These are phyloP conservation scores for Eciton burchellii DNA, from an alignment of 1,140 invertebrate genomes.

Conservation along the genomic window DNA sequence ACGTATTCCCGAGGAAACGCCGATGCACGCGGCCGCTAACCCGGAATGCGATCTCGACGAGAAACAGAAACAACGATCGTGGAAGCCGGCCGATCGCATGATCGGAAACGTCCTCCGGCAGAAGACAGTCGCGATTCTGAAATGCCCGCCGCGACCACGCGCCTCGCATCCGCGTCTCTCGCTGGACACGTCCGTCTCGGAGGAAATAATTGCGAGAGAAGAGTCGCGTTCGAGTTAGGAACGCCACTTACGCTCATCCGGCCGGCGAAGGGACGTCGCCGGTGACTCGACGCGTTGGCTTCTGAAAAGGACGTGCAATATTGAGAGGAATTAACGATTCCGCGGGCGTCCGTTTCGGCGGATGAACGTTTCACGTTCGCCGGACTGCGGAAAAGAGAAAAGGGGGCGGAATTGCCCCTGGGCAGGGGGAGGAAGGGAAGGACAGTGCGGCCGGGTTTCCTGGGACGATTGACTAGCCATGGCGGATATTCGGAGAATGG, in stretches of 20 bases:
- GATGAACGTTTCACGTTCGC: conserved; percentile 55
- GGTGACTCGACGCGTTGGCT: conserved; percentile 68
- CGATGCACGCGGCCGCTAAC: too few species aligned
- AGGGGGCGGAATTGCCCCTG: conserved; percentile 58
- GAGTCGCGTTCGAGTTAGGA: conserved; percentile 36
- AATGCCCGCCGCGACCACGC: too few species aligned
- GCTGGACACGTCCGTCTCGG: conserved; percentile 42
- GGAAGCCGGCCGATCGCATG: too few species aligned
- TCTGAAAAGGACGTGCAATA: conserved; percentile 77
- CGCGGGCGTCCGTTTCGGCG: conserved; percentile 67
- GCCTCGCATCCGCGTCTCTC: neutral
- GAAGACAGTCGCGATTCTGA: neutral
- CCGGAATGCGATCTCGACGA: too few species aligned
- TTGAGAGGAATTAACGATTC: conserved; percentile 80
- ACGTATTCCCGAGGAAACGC: too few species aligned
- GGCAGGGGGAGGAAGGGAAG: conserved; percentile 29
- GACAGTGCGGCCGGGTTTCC: conserved; percentile 60
- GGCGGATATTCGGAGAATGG: conserved; percentile 75
- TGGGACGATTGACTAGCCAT: conserved; percentile 69
- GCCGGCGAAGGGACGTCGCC: conserved; percentile 20
- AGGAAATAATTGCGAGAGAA: conserved; percentile 54
- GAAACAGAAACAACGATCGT: too few species aligned
- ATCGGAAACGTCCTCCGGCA: neutral
- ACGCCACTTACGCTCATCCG: conserved; percentile 50
- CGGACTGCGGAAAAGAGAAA: conserved; percentile 71